These are phyloP conservation scores for Ammodytes dubius DNA, from an alignment of 2,113 vertebrate species.

Conservation along the genomic window DNA sequence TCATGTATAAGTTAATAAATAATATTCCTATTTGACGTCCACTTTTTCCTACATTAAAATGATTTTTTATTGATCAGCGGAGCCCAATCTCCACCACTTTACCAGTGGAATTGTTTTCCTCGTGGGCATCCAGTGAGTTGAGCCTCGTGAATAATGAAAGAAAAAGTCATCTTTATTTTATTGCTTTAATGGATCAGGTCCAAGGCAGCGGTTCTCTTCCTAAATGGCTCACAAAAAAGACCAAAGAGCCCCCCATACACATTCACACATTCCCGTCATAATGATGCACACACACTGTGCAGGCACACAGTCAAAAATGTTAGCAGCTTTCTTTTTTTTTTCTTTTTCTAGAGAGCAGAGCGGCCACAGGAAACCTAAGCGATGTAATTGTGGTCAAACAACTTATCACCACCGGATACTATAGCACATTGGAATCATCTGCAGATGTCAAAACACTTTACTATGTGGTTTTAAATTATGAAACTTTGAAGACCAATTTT, in stretches of 20 bases:
- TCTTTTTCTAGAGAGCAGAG: slow-evolving; percentile 11
- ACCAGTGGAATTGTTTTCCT: slow-evolving; percentile 38
- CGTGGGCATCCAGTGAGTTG: slow-evolving; percentile 5
- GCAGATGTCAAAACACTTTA: neutral
- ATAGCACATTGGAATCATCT: neutral
- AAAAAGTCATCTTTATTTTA: slow-evolving; percentile 74
- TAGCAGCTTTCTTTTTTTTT: neutral
- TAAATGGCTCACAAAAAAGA: slow-evolving; percentile 31
- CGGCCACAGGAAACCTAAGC: neutral
- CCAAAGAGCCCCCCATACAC: neutral
- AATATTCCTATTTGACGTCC: neutral
- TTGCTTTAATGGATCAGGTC: slow-evolving; percentile 65
- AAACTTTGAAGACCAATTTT: neutral
- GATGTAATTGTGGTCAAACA: slow-evolving; percentile 3
- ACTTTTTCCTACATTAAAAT: neutral
- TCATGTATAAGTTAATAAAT: slow-evolving; percentile 24
- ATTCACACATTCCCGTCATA: neutral
- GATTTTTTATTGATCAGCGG: slow-evolving; percentile 27
- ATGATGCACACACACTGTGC: neutral
- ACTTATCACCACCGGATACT: neutral
- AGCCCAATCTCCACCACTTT: slow-evolving; percentile 20
- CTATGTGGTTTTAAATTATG: neutral
- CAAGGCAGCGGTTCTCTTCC: slow-evolving; percentile 20
- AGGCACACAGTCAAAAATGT: neutral
- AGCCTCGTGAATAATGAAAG: slow-evolving; percentile 60